These are phyloP conservation scores for Omphaloscelis lunosa DNA, from an alignment of 2,888 invertebrate species.

Conservation along the genomic window DNA sequence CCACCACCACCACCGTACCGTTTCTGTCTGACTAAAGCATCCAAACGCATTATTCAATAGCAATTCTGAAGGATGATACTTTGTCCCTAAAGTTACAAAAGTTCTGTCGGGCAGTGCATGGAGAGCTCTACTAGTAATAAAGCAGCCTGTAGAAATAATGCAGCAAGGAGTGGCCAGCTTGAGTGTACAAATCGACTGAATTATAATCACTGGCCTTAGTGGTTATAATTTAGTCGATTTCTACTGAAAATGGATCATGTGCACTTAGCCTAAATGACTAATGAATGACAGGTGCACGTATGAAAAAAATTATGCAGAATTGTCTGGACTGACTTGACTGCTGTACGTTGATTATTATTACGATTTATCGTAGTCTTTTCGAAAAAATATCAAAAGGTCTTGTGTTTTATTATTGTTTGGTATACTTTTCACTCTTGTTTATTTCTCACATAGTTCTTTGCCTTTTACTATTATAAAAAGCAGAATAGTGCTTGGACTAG, in stretches of 20 bases:
- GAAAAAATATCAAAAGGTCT: constrained; percentile 22
- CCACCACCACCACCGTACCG: background rate
- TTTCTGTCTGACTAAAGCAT: no score
- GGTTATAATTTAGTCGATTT: constrained; percentile 28
- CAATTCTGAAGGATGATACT: no score
- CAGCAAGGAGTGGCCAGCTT: background rate
- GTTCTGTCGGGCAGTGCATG: background rate
- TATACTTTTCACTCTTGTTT: constrained; percentile 6
- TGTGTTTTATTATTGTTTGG: constrained; percentile 21
- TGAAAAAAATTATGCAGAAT: constrained; percentile 28
- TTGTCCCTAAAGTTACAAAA: no score
- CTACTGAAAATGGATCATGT: background rate
- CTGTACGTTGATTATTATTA: constrained; percentile 20
- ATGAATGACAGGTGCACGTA: constrained; percentile 36
- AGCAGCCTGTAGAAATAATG: background rate
- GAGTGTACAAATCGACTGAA: no score
- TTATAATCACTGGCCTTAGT: no score
- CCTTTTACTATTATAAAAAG: background rate
- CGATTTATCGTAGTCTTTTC: constrained; percentile 18
- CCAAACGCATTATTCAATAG: no score
- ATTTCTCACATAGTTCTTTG: background rate
- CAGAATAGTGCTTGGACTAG: background rate
- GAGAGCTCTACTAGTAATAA: background rate
- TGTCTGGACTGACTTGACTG: constrained; percentile 26
- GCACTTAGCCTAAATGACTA: constrained; percentile 3